Evolutionary conservation across 2,113 vertebrate genomes (phyloP).

Genomic region (Malurus melanocephalus): DNA sequence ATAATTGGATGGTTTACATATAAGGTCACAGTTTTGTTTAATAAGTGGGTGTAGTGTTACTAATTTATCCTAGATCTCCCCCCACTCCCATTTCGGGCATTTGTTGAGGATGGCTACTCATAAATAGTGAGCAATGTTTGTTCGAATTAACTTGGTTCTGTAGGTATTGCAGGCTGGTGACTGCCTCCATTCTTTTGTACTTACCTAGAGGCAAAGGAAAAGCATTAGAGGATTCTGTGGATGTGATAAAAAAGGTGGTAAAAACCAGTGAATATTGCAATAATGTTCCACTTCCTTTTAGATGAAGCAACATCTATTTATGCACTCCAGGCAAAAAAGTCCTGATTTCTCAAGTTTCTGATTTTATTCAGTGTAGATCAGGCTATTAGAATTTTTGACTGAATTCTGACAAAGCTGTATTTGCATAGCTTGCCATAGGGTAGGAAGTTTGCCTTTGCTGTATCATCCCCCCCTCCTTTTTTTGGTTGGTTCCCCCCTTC

Average conservation of each 20-base stretch:
- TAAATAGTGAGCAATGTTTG: neutral
- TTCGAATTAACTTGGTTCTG: neutral
- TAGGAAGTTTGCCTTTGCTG: neutral
- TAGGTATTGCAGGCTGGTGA: neutral
- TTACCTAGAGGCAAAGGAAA: neutral
- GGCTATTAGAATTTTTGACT: neutral
- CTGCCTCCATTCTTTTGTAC: neutral
- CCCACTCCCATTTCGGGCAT: rapidly evolving
- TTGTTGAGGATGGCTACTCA: neutral
- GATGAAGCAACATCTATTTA: neutral
- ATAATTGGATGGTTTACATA: neutral
- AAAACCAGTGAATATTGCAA: neutral
- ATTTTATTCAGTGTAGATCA: neutral
- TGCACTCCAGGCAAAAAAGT: neutral
- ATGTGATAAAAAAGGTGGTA: neutral
- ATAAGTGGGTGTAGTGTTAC: neutral
- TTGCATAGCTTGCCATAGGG: neutral
- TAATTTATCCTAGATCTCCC: neutral
- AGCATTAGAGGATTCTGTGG: neutral
- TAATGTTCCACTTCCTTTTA: neutral
- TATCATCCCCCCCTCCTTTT: rapidly evolving
- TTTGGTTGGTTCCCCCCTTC: rapidly evolving
- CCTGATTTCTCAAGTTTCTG: neutral
- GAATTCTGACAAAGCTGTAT: neutral
- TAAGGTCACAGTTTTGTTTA: neutral